Base-by-base conservation (phyloP, 2,888 invertebrate genomes). In the Bimastos eiseni region DNA sequence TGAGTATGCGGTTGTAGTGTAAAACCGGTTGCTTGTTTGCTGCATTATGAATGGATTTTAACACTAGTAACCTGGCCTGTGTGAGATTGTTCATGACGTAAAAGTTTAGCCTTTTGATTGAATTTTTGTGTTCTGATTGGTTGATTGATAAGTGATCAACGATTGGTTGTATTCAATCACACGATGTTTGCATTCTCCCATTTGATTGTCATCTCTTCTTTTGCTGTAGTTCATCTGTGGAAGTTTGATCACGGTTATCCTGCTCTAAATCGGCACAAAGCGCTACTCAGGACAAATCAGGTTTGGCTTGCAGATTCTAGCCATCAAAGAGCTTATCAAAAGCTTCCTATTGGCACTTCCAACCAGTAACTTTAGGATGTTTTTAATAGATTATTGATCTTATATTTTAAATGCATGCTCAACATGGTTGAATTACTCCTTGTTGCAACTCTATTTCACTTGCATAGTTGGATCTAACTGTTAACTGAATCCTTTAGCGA, bases 181-280 rank as follows among this genome's bases (percentile, higher is more conserved):
- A 17, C n/a, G 13, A 70, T 30, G 30, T 70, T 70, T 70, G 70
- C 70, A 70, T 70, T n/a, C n/a, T n/a, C 1, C 30, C n/a, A 11
- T 19, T 88, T 17, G 30, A 21, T 88, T 91, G 91, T 92, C 83
- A 93, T 93, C 1, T 94, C 11, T 30, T 41, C 11, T 37, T 49
- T 41, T 19, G 4, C 13, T 44, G 33, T 83, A 90, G 90, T 90
- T 83, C 90, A 90, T 70, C 83, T 90, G 21, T 90, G 90, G 90
- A 90, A 90, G 49, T 90, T 70, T 34, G 41, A 41, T 8, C 8
- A 36, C 15, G 90, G 90, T 36, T 90, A 90, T 90, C 83, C 83
- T 90, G 90, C 49, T 90, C 37, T 90, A 19, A 90, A 90, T 70
- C 49, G 70, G 30, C 83, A 49, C 90, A 90, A 90, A 70, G 19